Evolutionary conservation across 2,888 invertebrate species (phyloP).

Genomic region (Amphipyra berbera): DNA sequence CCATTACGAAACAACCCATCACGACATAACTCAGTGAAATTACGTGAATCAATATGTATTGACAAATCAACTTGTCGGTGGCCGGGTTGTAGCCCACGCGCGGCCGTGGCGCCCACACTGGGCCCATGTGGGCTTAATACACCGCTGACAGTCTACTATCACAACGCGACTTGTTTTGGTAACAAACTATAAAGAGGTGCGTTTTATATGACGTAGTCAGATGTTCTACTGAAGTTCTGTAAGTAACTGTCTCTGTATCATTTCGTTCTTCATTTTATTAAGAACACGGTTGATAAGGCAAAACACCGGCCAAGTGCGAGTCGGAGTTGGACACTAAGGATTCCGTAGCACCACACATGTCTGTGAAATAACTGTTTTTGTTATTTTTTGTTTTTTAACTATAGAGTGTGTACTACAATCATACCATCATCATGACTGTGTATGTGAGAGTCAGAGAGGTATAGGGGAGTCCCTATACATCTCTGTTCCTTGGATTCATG

Average conservation of each 20-base stretch:
- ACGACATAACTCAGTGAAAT: slow-evolving; percentile 26
- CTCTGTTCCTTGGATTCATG: too few relatives aligned
- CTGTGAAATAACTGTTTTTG: too few relatives aligned
- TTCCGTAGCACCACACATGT: too few relatives aligned
- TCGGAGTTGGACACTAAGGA: too few relatives aligned
- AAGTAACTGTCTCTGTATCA: neutral
- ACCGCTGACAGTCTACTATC: slow-evolving; percentile 44
- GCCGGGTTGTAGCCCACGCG: slow-evolving; percentile 70
- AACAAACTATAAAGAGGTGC: slow-evolving; percentile 38
- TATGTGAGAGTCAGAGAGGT: too few relatives aligned
- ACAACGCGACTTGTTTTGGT: slow-evolving; percentile 41
- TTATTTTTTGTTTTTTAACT: too few relatives aligned
- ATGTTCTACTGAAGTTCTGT: neutral
- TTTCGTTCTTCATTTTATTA: neutral
- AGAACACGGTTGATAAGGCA: too few relatives aligned
- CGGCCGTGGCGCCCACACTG: slow-evolving; percentile 71
- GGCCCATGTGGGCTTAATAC: slow-evolving; percentile 63
- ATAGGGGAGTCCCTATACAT: too few relatives aligned
- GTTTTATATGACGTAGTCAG: slow-evolving; percentile 23
- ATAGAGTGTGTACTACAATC: too few relatives aligned
- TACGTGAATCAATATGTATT: slow-evolving; percentile 48
- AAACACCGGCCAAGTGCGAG: too few relatives aligned
- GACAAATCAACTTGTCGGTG: slow-evolving; percentile 54
- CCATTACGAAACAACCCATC: slow-evolving; percentile 21
- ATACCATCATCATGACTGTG: too few relatives aligned